Evolutionary conservation across 1,140 invertebrate genomes (phyloP).

Genomic region (Lordiphosa clarofinis): DNA sequence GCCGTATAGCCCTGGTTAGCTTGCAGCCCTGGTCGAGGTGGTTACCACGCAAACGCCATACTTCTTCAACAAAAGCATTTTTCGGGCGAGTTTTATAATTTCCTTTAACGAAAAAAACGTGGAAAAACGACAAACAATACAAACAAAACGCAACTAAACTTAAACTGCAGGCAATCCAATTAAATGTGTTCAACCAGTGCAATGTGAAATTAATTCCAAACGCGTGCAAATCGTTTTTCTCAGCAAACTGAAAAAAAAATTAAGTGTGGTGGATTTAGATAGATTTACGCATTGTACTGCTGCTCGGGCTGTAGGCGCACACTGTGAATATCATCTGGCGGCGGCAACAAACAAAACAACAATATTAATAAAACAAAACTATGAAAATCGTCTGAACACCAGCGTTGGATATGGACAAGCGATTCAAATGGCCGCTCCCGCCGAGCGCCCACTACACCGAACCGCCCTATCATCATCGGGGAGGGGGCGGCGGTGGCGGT

Average conservation of each 20-base stretch:
- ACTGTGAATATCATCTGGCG: constrained; percentile 10
- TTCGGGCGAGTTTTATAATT: constrained; percentile 59
- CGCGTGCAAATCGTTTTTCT: constrained; percentile 18
- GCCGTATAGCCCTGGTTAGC: constrained; percentile 40
- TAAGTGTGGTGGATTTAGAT: constrained; percentile 59
- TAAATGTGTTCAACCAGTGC: constrained; percentile 17
- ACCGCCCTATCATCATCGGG: constrained; percentile 22
- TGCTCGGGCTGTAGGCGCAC: constrained; percentile 44
- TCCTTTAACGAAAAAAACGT: constrained; percentile 27
- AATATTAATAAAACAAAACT: constrained; percentile 29
- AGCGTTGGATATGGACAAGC: constrained; percentile 49
- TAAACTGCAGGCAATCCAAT: too few relatives aligned
- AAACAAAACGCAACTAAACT: too few relatives aligned
- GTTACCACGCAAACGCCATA: constrained; percentile 66
- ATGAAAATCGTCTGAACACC: constrained; percentile 36
- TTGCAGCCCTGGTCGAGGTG: constrained; percentile 20
- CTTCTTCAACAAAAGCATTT: constrained; percentile 58
- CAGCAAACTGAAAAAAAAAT: constrained; percentile 43
- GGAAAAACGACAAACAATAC: constrained; percentile 25
- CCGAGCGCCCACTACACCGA: constrained; percentile 33
- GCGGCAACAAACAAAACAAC: constrained; percentile 34
- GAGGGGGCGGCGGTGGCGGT: background rate
- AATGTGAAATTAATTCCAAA: constrained; percentile 20
- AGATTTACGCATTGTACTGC: constrained; percentile 66
- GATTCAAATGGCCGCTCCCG: constrained; percentile 41